A percentile compares a stretch with the other conserved stretches of the same genome.
Evolutionary conservation across 2,797 vertebrate genomes (phyloP).

Genomic region (Peromyscus eremicus): DNA sequence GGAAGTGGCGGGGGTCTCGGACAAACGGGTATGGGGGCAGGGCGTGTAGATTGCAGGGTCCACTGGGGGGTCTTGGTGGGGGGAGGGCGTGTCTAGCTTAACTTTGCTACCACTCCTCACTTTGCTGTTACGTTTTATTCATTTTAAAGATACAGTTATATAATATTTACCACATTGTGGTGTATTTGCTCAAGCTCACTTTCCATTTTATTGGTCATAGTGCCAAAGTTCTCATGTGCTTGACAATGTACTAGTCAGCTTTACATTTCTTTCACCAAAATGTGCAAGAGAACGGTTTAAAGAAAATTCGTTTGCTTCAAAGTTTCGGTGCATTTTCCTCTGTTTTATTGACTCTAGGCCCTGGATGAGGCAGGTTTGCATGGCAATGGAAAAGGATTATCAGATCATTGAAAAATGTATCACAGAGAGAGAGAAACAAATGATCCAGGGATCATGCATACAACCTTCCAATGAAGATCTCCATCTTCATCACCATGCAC

Average conservation of each 20-base stretch:
- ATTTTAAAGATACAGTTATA: neutral
- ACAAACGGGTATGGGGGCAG: no score
- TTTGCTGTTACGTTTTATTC: neutral
- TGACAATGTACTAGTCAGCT: neutral
- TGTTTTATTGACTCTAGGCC: neutral
- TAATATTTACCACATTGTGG: no score
- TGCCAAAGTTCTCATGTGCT: neutral
- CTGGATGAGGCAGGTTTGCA: neutral
- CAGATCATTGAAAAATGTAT: neutral
- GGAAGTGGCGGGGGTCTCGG: no score
- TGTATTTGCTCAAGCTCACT: neutral
- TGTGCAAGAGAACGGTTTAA: neutral
- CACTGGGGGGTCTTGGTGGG: no score
- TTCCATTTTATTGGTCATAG: neutral
- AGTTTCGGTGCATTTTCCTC: neutral
- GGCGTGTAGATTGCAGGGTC: no score
- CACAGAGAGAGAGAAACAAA: neutral
- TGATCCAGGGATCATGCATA: neutral
- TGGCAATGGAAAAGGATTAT: neutral
- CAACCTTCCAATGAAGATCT: neutral
- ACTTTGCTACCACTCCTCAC: neutral
- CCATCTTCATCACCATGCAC: neutral
- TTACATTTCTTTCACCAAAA: neutral
- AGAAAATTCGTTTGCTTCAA: neutral
- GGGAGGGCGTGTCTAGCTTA: neutral